phyloP scores from a whole-genome alignment of 2,797 vertebrate genomes.

The Apogon talboti region DNA sequence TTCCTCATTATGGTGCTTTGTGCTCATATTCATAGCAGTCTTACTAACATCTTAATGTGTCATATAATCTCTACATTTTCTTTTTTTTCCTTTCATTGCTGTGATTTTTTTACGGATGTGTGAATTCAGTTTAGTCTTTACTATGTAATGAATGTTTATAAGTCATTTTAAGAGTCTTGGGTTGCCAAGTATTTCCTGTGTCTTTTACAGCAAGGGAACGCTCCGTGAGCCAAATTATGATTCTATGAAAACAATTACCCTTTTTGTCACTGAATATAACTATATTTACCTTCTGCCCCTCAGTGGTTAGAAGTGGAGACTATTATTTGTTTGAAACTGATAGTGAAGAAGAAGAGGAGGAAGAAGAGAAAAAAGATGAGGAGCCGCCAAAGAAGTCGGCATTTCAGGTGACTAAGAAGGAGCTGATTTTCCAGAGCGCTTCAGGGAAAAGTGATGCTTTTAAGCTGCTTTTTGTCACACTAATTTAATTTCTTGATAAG shows the following conservation, averaged over 20 bases:
- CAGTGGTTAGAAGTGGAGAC: conserved; percentile 99
- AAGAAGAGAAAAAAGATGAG: conserved; percentile 93
- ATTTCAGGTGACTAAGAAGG: conserved; percentile 82
- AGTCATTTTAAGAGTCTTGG: conserved; percentile 32
- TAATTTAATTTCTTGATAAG: conserved; percentile 5
- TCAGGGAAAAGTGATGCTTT: neutral
- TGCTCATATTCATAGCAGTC: conserved; percentile 31
- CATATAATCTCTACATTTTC: conserved; percentile 31
- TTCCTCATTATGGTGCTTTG: conserved; percentile 30
- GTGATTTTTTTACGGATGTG: conserved; percentile 9
- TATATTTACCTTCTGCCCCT: conserved; percentile 58
- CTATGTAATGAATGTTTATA: neutral
- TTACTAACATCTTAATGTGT: conserved; percentile 11
- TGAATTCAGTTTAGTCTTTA: conserved; percentile 11
- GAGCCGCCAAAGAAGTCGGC: conserved; percentile 92
- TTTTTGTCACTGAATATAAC: conserved; percentile 24
- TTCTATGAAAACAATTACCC: neutral
- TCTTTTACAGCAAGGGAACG: conserved; percentile 32
- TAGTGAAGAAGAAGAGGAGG: conserved; percentile 96
- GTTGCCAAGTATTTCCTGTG: conserved; percentile 5
- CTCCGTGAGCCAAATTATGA: neutral
- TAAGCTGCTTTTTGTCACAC: neutral
- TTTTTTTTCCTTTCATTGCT: conserved; percentile 23
- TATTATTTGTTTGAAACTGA: conserved; percentile 99
- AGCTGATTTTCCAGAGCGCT: neutral